Evolutionary conservation across 1,140 invertebrate genomes (phyloP), one percentile per base, ranked within the genome.

Genomic region (Drosophila sp.): DNA sequence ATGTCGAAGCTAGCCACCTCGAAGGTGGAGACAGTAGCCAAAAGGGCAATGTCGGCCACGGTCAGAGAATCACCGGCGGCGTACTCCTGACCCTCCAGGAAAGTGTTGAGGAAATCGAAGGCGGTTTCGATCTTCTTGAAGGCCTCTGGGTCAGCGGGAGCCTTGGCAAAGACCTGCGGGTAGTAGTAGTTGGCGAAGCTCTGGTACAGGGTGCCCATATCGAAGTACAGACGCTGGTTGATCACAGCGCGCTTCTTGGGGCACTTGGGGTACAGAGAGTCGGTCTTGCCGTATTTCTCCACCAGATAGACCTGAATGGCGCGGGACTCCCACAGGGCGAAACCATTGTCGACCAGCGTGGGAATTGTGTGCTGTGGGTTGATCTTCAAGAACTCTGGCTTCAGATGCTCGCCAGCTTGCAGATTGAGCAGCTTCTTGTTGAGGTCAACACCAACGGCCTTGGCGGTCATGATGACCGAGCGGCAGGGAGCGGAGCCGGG

Each of bases 151-250:
- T 96, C 95, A 1, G 93, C 93, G 11, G 94, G 93, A 0, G 92
- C 94, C 72, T 94, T 95, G n/a, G 82, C 93, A 79, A 96, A 96
- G 3, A 96, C 70, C 76, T 94, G 93, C 17, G 95, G 95, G 85
- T 96, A 96, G 95, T 97, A 95, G 79, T 93, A 94, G 35, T 94
- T 93, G 23, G 79, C 85, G 47, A 95, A 94, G 58, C 94, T 91
- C 60, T 94, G 93, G 90, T 95, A 96, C 10, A 97, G 92, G 1
- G 93, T 94, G 30, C 95, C 95, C 73, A 95, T 91, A 79, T 97
- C 96, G 90, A 97, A 97, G 80, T 95, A 95, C 30, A 97, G 92
- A 70, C 95, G 93, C 76, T 96, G 95, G 87, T 97, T 95, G 7
- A 97, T 94, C 0, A 96, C 0, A 3, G 96, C 96, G 58, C 95